phyloP scores from a whole-genome alignment of 2,113 vertebrate species.

The Eleginops maclovinus region DNA sequence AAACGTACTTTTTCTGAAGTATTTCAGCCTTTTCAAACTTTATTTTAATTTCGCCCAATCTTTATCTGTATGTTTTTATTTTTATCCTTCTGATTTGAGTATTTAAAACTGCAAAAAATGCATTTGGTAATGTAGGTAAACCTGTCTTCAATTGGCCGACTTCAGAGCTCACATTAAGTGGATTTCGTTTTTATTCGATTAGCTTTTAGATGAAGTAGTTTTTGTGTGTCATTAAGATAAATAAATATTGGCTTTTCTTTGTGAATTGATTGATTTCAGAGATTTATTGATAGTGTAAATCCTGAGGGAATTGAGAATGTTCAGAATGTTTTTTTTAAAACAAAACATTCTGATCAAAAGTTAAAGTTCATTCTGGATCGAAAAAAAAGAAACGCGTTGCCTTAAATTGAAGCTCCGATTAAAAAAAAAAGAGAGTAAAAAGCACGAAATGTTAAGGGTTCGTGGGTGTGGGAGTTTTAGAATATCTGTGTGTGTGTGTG shows the following conservation, averaged over 20 bases:
- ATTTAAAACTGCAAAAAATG: no score
- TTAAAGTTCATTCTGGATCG: background rate
- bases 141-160: background rate
- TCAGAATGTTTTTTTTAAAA: no score
- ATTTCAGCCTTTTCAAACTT: no score
- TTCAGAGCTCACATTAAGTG: background rate
- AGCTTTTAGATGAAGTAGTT: background rate
- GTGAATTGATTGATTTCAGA: no score
- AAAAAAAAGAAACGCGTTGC: constrained; percentile 89
- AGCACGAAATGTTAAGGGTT: constrained; percentile 48
- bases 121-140: background rate
- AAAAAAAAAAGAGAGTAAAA: constrained; percentile 85
- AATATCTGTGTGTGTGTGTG: constrained; percentile 89
- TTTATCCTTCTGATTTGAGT: background rate
- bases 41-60: background rate
- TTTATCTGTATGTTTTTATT: constrained; percentile 44
- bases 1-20: background rate
- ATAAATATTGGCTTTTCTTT: no score
- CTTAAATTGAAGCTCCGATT: constrained; percentile 88
- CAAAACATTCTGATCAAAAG: no score
- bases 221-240: background rate
- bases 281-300: no score
- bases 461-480: constrained; percentile 79
- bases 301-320: no score
- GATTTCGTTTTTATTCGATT: background rate